These are phyloP conservation scores for Spongilla lacustris DNA, from an alignment of 37 sponge, comb jelly and placozoan species.

Conservation along the genomic window DNA sequence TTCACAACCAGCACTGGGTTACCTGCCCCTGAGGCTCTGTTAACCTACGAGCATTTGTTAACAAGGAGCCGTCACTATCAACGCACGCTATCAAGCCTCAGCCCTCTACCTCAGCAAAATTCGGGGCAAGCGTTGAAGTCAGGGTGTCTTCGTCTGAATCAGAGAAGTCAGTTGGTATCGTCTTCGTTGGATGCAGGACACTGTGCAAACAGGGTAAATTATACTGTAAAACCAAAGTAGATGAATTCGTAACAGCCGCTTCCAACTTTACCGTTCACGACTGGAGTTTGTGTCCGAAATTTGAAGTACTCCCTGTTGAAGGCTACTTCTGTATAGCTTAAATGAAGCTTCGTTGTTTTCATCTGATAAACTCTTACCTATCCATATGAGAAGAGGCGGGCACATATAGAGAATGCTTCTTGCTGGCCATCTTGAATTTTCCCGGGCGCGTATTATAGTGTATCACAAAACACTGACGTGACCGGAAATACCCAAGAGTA, in stretches of 20 bases:
- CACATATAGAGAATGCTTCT: conserved; percentile 32
- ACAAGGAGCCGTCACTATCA: too few species aligned
- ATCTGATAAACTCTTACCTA: conserved; percentile 3
- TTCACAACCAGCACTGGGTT: conserved; percentile 18
- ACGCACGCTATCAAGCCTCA: too few species aligned
- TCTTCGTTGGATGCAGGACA: too few species aligned
- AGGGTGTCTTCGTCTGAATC: too few species aligned
- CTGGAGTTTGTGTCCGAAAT: neutral
- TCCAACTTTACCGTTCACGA: neutral
- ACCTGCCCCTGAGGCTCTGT: neutral
- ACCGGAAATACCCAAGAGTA: neutral
- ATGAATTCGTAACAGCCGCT: neutral
- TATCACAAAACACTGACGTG: neutral
- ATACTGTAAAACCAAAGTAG: too few species aligned
- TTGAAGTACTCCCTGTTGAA: neutral
- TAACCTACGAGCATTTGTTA: too few species aligned
- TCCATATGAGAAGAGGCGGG: conserved; percentile 26
- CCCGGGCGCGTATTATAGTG: neutral
- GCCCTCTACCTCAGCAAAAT: too few species aligned
- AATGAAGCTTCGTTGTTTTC: too few species aligned
- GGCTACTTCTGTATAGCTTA: neutral
- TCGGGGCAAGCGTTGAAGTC: too few species aligned
- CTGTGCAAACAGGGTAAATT: too few species aligned
- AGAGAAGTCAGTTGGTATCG: too few species aligned
- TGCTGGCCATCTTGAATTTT: neutral